phyloP scores from a whole-genome alignment of 2,797 vertebrate genomes.

The Microctenopoma lineatum region DNA sequence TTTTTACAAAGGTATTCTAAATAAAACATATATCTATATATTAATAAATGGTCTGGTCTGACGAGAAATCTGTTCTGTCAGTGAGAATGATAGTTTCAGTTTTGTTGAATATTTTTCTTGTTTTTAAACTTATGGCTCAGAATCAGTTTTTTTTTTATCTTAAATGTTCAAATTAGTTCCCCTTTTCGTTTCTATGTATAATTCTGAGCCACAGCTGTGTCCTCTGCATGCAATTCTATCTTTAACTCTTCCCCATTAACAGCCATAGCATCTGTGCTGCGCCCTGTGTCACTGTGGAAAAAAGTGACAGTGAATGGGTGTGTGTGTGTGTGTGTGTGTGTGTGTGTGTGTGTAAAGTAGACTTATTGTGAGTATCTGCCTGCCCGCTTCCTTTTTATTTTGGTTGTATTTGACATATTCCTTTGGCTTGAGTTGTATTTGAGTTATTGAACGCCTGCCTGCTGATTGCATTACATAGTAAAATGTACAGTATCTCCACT shows the following conservation, averaged over 20 bases:
- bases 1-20: constrained; percentile 88
- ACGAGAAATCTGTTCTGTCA: constrained; percentile 77
- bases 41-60: constrained; percentile 87
- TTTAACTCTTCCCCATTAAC: constrained; percentile 4
- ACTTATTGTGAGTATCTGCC: constrained; percentile 33
- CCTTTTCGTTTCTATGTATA: constrained; percentile 33
- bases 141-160: background rate
- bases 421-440: constrained; percentile 40
- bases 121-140: constrained; percentile 19
- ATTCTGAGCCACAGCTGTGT: constrained; percentile 36
- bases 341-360: constrained; percentile 33
- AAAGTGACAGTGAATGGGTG: constrained; percentile 9
- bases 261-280: constrained; percentile 43
- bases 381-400: constrained; percentile 35
- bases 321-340: constrained; percentile 18
- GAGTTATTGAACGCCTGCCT: constrained; percentile 11
- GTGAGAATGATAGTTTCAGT: constrained; percentile 51
- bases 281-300: constrained; percentile 28
- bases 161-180: constrained; percentile 14
- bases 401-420: constrained; percentile 16
- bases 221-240: constrained; percentile 52
- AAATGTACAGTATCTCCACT: background rate
- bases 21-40: constrained; percentile 89
- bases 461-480: constrained; percentile 29
- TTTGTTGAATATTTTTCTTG: constrained; percentile 33